Base-by-base conservation (phyloP, 2,797 vertebrate species). In the Cyprinodon diabolis region DNA sequence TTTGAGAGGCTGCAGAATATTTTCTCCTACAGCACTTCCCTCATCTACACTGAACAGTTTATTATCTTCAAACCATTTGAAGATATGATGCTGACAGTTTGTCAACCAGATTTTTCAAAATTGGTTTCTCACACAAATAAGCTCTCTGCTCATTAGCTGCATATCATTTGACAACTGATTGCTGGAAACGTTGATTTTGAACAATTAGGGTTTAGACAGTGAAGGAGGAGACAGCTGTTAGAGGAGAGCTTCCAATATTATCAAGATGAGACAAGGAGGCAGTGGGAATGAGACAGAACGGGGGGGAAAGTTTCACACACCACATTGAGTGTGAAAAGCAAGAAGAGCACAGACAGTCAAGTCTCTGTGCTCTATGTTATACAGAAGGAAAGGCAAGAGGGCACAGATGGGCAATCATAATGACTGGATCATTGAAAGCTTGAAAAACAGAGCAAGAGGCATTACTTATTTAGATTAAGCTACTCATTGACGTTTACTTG, bases 271-370 rank as follows among this genome's bases (percentile, higher is more conserved):
- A 70, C 37, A 14, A 83, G 83, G 83, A 89, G 88, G 88, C 56
- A 52, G 87, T 85, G 84, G 85, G 86, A 89, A 82, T 65, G 49
- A 78, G 85, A 84, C 67, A 56, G 83, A 69, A 82, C 75, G 77
- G 84, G 80, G 87, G 84, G 84, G 83, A 87, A 85, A 57, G 73
- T 93, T 94, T 95, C 92, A 92, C 94, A 94, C 88, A 89, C 89
- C 94, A 95, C 92, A 93, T 93, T 93, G 93, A 90, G 90, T 94
- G 94, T 83, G 92, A 95, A 94, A 89, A 82, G 90, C 87, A 91
- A 90, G 82, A 84, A 87, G 84, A 89, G 84, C 5, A 52, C 79
- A 87, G 83, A 79, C 84, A 88, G 89, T 82, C 80, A 77, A 91
- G 83, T 85, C 79, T 90, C 82, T 89, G 82, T 86, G 80, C 83